Percentiles rank a stretch among this genome's conserved stretches.
Conservation (phyloP, 2,888 invertebrate genomes). For the Cantharis flavilabris region DNA sequence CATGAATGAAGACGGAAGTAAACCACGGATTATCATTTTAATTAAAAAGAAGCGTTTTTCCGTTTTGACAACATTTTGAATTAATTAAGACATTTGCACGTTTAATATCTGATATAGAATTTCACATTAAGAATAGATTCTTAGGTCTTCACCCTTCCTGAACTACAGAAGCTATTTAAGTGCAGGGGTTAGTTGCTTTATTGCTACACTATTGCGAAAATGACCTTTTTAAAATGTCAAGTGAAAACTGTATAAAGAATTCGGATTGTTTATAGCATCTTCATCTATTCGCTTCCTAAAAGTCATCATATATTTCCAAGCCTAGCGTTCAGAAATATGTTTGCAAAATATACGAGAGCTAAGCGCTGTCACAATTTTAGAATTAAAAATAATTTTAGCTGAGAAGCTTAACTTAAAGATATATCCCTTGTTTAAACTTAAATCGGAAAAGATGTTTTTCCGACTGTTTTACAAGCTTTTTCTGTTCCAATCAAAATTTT, state of each 20-base stretch:
- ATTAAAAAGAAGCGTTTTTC: neutral
- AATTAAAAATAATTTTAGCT: neutral
- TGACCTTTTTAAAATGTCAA: conserved; percentile 38
- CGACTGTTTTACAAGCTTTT: too few species aligned
- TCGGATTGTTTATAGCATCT: conserved; percentile 13
- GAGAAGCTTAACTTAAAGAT: too few species aligned
- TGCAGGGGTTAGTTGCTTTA: conserved; percentile 51
- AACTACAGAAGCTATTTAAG: conserved; percentile 48
- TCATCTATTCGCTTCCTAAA: neutral
- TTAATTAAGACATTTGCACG: neutral
- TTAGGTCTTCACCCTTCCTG: conserved; percentile 44
- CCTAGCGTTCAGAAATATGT: neutral
- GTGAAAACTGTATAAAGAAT: conserved; percentile 22
- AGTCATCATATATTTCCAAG: neutral
- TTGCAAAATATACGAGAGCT: neutral
- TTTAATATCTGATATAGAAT: conserved; percentile 11
- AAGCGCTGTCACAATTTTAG: neutral
- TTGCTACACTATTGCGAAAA: conserved; percentile 34
- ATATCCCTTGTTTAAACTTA: too few species aligned
- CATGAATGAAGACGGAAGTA: neutral
- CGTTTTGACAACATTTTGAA: neutral
- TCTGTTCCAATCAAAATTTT: too few species aligned
- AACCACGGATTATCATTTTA: neutral
- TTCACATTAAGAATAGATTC: conserved; percentile 30
- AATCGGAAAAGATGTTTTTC: too few species aligned